Evolutionary conservation across 37 sponge, comb jelly and placozoan species (phyloP), one percentile per base, ranked within the genome.

Genomic region (Corticium candelabrum): DNA sequence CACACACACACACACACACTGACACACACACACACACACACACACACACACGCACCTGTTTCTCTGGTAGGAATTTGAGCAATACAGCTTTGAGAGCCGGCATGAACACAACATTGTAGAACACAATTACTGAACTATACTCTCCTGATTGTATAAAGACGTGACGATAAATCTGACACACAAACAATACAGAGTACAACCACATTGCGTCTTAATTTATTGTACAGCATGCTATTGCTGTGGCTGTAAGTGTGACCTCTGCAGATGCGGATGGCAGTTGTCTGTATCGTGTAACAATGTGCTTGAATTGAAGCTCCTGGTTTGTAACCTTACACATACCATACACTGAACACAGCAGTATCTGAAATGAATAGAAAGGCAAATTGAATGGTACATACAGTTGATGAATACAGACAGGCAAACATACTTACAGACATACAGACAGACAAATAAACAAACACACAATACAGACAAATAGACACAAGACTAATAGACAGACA

Each of bases 1-100:
- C 76, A 75, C 40, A 75, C 76, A 75, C 40, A 75, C 76, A 38
- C 40, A 75, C 76, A 75, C 40, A 75, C 76, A 75, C 76, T 41
- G 41, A 75, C 38, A 75, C 40, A 75, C 40, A 38, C 1, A 35
- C 1, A 3, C 38, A 0, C 0, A 1, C 40, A 75, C 76, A 75
- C 40, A 75, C 76, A 75, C 40, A 75, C 35, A 78, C 37, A 67
- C 68, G 37, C 37, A 72, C 74, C 30, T 72, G 15, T 72, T 72
- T 36, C 21, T 72, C 74, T 15, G 37, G 74, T 21, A 72, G 32
- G 15, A 72, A 72, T 36, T 72, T 29, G 37, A 36, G 37, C 15
- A 32, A 27, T n/a, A 27, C 37, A 15, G 74, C 21, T 72, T 72
- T 36, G 15, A 72, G 21, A 72, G 32, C 37, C 15, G 32, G 36